Evolutionary conservation across 2,113 vertebrate genomes (phyloP).

Genomic region (Genyomyrus donnyi): DNA sequence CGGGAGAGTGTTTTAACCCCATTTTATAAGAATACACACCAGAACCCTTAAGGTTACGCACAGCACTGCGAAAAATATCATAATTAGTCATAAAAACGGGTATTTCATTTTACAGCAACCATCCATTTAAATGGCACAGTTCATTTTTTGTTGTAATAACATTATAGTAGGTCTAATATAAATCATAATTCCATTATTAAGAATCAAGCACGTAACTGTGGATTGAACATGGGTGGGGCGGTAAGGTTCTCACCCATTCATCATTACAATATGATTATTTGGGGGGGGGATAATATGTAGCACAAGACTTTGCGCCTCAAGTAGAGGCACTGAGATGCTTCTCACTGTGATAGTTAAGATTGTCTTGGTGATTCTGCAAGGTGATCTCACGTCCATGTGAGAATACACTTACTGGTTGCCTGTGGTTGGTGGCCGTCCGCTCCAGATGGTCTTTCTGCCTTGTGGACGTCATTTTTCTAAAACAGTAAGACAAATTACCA

Average conservation of each 20-base stretch:
- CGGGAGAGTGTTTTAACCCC: neutral
- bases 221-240: neutral
- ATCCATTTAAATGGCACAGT: neutral
- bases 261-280: too few relatives aligned
- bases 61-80: neutral
- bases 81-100: neutral
- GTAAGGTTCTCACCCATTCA: neutral
- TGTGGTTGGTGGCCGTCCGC: conserved; percentile 74
- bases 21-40: neutral
- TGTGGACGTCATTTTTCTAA: conserved; percentile 70
- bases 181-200: neutral
- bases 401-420: conserved; percentile 70
- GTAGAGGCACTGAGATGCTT: neutral
- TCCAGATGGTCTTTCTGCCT: conserved; percentile 79
- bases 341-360: neutral
- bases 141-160: neutral
- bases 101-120: neutral
- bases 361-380: neutral
- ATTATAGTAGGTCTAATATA: neutral
- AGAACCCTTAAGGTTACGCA: neutral
- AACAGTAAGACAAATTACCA: conserved; percentile 26
- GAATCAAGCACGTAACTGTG: neutral
- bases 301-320: neutral
- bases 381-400: neutral
- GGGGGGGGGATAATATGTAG: neutral